phyloP scores from a whole-genome alignment of 2,888 invertebrate genomes.

The Pyrochroa serraticornis region DNA sequence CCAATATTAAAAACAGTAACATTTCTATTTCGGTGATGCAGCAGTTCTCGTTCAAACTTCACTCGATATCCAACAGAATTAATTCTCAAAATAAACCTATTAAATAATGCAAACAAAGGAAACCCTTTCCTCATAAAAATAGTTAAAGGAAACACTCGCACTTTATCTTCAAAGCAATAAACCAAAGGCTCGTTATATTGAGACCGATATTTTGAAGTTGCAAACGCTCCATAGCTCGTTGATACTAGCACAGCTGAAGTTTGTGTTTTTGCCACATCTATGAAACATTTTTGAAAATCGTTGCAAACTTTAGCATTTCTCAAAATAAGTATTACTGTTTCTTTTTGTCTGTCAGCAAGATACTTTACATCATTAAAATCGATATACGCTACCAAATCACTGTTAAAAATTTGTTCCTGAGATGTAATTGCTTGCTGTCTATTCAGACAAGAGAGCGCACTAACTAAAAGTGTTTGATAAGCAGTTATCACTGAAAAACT shows the following conservation, averaged over 20 bases:
- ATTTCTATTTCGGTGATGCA: too few species aligned
- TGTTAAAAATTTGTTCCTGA: neutral
- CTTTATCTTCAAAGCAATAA: constrained; percentile 39
- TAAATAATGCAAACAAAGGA: constrained; percentile 6
- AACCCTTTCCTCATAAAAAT: constrained; percentile 46
- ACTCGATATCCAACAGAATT: too few species aligned
- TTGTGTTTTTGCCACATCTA: constrained; percentile 2
- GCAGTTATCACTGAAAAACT: constrained; percentile 29
- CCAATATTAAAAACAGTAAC: too few species aligned
- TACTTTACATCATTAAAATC: neutral
- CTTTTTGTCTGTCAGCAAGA: neutral
- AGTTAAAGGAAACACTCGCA: constrained; percentile 45
- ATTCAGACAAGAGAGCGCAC: neutral
- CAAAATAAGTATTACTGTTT: neutral
- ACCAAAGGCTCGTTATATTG: constrained; percentile 37
- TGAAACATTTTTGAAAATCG: constrained; percentile 6
- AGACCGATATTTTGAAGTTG: constrained; percentile 37
- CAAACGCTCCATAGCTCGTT: constrained; percentile 39
- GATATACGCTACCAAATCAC: neutral
- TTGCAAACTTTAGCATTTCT: constrained; percentile 9
- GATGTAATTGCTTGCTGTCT: neutral
- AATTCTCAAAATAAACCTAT: too few species aligned
- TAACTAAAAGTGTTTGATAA: constrained; percentile 32
- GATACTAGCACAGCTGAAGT: constrained; percentile 35
- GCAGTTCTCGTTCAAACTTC: too few species aligned